Evolutionary conservation across 2,113 vertebrate genomes (phyloP), one percentile per base, ranked within the genome.

Genomic region (Bos javanicus): DNA sequence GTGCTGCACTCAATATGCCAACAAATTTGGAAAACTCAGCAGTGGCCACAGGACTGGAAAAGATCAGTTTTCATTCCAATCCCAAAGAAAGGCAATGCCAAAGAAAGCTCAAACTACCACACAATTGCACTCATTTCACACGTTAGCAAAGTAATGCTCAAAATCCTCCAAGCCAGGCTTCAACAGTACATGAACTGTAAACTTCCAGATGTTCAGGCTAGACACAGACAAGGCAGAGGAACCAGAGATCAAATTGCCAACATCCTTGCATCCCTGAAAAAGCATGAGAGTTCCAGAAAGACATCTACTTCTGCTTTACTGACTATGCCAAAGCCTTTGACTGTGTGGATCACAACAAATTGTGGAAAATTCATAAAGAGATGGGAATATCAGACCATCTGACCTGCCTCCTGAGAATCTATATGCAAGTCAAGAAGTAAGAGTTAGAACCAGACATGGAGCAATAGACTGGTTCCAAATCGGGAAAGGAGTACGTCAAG

Each of bases 401-500:
- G 67, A 39, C 4, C n/a, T 71, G n/a, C 67, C 67, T 71, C n/a
- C 9, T 36, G n/a, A 23, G 19, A 6, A 36, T 36, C 67, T 71
- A 11, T 36, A 23, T 23, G 67, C n/a, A 39, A 71, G n/a, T 71
- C 67, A 71, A 39, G 67, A 71, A 71, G 67, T n/a, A 71, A 71
- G 10, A 71, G 67, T 23, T 71, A 71, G 19, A 71, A 39, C n/a
- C 2, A 16, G 19, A 71, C 67, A 71, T 71, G n/a, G 19, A 71
- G n/a, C 2, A 36, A 71, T 12, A 71, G n/a, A 39, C 19, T 23
- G 19, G 67, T 71, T 71, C 67, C 67, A 71, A 71, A 71, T 39
- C 0, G 0, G n/a, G 67, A 36, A 36, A 36, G 19, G n/a, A 36
- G 19, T 71, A 71, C 0, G 2, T 36, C n/a, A 71, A 23, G 67